Base-by-base conservation (phyloP, 2,888 invertebrate species). In the Acronicta aceris region DNA sequence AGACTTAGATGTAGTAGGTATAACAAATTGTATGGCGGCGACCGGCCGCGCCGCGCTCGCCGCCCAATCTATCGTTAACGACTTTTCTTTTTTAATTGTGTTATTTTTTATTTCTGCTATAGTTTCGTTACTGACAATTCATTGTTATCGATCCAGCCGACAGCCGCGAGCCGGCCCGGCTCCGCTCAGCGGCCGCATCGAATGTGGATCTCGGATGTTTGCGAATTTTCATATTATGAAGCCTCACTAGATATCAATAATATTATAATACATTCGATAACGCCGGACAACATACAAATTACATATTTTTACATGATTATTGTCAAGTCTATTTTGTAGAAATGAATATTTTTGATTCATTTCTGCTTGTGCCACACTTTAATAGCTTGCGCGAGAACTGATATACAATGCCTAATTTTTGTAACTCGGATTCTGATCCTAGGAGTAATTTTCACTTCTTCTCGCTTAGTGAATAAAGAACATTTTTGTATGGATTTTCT, bases 1-100 rank as follows among this genome's bases (percentile, higher is more conserved):
- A 89, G 89, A 89, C 84, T 86, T 93, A 93, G 93, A 90, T 92
- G 93, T 94, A 94, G 93, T 93, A 94, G 94, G 93, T 91, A 92
- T 93, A 94, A 94, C 94, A 92, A 94, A 94, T 93, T 94, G 92
- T 90, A 88, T 73, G 88, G 83, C 84, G 86, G 77, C 69, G 82
- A 74, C 84, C 84, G 76, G 63, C 81, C 75, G 47, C 50, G 25
- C 46, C 16, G 50, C 41, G 12, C 16, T 2, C 41, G 69, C 76
- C 81, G 83, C 79, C 53, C 81, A 59, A 59, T 75, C 79, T 81
- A 73, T 80, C 80, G 84, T 86, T 84, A 81, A 85, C 81, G 76
- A 79, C 75, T 75, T 75, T 67, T 76, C 69, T 74, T 71, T 76
- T 81, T 75, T 78, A 71, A 79, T 80, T 83, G 85, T 86, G 85